Evolutionary conservation across 2,888 invertebrate species (phyloP).

Genomic region (Artemia sinica): DNA sequence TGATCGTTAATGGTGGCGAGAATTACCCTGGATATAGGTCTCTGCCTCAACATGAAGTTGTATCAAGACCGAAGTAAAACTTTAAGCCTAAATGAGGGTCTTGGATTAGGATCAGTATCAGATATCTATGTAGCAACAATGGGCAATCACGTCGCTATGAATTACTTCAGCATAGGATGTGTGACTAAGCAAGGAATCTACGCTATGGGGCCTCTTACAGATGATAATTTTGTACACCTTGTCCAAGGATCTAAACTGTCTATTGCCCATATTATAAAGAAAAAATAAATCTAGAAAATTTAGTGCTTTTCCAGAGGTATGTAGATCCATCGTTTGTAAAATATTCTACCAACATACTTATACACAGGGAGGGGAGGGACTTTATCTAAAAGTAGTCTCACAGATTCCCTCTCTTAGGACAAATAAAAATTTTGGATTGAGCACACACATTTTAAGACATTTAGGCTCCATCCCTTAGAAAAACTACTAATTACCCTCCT

Average conservation of each 20-base stretch:
- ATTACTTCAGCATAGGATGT: slow-evolving; percentile 54
- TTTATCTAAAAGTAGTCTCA: no score
- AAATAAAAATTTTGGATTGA: no score
- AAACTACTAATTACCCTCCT: no score
- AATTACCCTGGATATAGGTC: slow-evolving; percentile 52
- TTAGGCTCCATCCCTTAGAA: no score
- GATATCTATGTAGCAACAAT: slow-evolving; percentile 51
- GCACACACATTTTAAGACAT: no score
- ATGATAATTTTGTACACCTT: slow-evolving; percentile 82
- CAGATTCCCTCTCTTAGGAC: no score
- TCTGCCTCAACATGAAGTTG: slow-evolving; percentile 48
- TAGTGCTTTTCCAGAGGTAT: no score
- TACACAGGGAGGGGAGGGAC: no score
- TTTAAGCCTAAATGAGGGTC: slow-evolving; percentile 43
- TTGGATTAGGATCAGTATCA: slow-evolving; percentile 44
- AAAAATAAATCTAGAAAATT: not conserved
- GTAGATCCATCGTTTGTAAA: no score
- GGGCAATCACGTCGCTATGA: slow-evolving; percentile 57
- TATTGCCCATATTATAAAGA: slow-evolving; percentile 30
- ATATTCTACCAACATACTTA: no score
- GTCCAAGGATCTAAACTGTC: slow-evolving; percentile 61
- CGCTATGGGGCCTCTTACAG: slow-evolving; percentile 71
- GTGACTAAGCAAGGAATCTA: slow-evolving; percentile 52
- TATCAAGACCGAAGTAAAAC: slow-evolving; percentile 56
- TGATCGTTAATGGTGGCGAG: slow-evolving; percentile 53